Base-by-base conservation (phyloP, 2,888 invertebrate species). In the Oscheius sp. region DNA sequence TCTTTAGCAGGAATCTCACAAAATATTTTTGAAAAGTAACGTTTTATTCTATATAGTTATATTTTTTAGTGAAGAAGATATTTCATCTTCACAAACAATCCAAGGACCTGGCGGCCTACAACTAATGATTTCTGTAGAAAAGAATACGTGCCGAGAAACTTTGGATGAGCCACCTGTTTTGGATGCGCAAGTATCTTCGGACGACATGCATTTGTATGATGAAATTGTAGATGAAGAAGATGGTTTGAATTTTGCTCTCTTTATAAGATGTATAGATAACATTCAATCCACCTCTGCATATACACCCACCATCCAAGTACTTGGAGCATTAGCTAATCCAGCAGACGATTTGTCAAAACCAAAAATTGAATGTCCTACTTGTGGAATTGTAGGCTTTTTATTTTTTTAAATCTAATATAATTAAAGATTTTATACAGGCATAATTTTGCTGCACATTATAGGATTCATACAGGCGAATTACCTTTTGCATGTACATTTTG, bases 401-500 rank as follows among this genome's bases (percentile, higher is more conserved):
- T 30, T 9, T n/a, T 9, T 14, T 24, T 5, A 14, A 2, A 30
- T 38, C 1, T 14, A 28, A 32, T 24, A 28, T 33, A 26, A 24
- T 45, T 54, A 47, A 9, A 68, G 68, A 36, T 54, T 0, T 71
- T 85, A 1, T 84, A 77, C 66, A 68, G 81, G 17, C 85, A 85
- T 71, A 85, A 85, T 69, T 83, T 82, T 64, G 74, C 78, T 6
- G 77, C 82, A 2, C 85, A 85, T 59, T 82, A 78, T 59, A 75
- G 85, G 6, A 83, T 85, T 51, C 85, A 85, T 64, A 83, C 85
- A 14, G 84, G 84, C 12, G 84, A 85, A 64, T 66, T 81, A 64
- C 85, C 85, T 4, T 84, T 80, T 54, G 67, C 72, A 2, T 85
- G 85, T 64, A 41, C 51, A 4, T 81, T 67, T 45, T 85, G 85